Evolutionary conservation across 2,113 vertebrate species (phyloP).

Genomic region (Eurypyga helias): DNA sequence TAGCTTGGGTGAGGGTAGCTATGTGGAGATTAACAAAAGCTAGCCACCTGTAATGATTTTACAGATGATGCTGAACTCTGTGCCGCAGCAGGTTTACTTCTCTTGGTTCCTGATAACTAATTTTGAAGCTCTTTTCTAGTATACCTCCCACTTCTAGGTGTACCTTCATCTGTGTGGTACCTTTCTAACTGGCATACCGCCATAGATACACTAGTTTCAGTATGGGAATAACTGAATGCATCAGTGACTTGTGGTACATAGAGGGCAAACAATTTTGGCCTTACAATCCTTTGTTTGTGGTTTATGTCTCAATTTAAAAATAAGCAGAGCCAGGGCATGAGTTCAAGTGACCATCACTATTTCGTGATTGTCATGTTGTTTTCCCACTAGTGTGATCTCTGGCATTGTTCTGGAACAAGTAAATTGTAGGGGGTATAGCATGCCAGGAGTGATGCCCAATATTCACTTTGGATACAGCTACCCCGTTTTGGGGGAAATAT

Average conservation of each 20-base stretch:
- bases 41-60: background rate
- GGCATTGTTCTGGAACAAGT: background rate
- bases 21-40: background rate
- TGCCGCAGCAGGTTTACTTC: background rate
- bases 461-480: background rate
- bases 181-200: background rate
- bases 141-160: background rate
- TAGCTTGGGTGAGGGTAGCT: background rate
- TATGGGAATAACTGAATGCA: background rate
- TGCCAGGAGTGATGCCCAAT: background rate
- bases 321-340: background rate
- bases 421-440: background rate
- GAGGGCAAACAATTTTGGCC: background rate
- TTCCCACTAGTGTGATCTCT: background rate
- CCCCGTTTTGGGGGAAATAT: background rate
- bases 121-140: background rate
- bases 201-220: background rate
- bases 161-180: background rate
- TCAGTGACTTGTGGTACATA: background rate
- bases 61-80: background rate
- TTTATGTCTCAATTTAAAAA: background rate
- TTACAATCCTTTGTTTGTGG: background rate
- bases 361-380: background rate
- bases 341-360: background rate
- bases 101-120: background rate